Percentiles rank a stretch among this genome's conserved stretches.
These are phyloP conservation scores for Lysandra bellargus DNA, from an alignment of 2,888 invertebrate genomes.

Conservation along the genomic window DNA sequence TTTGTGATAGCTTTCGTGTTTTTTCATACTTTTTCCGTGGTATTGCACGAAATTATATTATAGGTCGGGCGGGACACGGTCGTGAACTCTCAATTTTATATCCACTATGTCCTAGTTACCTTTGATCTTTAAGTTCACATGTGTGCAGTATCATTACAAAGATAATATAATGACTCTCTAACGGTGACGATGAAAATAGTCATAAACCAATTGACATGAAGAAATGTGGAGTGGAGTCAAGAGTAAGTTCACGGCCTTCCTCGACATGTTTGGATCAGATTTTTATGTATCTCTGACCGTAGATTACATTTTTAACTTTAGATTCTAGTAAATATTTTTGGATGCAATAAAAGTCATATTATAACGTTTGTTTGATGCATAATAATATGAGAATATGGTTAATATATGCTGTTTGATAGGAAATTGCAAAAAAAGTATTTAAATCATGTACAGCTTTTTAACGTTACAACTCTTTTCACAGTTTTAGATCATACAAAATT, in stretches of 20 bases:
- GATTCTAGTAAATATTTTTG: not conserved
- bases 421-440: not conserved
- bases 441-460: not conserved
- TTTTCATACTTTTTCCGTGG: not conserved
- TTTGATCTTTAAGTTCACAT: not conserved
- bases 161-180: not conserved
- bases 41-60: not conserved
- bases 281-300: not conserved
- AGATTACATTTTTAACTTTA: not conserved
- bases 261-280: not conserved
- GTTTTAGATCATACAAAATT: not conserved
- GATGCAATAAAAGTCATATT: too few relatives aligned
- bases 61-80: not conserved
- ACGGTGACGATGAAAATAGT: conserved; percentile 2
- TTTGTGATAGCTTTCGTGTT: too few relatives aligned
- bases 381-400: too few relatives aligned
- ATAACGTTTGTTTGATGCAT: too few relatives aligned
- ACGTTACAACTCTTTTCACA: not conserved
- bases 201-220: conserved; percentile 6
- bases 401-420: not conserved
- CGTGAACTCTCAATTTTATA: not conserved
- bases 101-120: not conserved
- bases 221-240: conserved; percentile 8
- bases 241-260: not conserved
- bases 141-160: not conserved